Evolutionary conservation across 2,797 vertebrate genomes (phyloP).

Genomic region (Triplophysa yarkandensis): DNA sequence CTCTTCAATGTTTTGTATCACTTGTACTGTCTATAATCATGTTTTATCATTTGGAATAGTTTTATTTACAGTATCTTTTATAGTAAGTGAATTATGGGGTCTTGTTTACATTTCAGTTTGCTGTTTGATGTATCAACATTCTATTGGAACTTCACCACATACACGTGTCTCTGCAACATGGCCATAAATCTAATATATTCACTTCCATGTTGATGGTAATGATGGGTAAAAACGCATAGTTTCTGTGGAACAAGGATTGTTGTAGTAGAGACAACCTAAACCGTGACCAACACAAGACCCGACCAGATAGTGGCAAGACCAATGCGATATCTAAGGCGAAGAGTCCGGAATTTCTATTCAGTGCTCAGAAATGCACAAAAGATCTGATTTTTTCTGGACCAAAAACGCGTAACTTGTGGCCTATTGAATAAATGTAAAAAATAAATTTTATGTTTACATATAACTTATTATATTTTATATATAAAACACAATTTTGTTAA

Average conservation of each 20-base stretch:
- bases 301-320: no score
- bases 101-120: neutral
- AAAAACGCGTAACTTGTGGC: no score
- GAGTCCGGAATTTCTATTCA: no score
- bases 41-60: neutral
- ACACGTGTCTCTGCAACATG: neutral
- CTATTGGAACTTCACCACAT: neutral
- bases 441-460: no score
- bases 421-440: no score
- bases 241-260: neutral
- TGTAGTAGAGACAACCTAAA: no score
- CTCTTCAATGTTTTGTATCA: constrained; percentile 22
- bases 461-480: no score
- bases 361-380: no score
- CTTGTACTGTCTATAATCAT: constrained; percentile 2
- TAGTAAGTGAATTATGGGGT: neutral
- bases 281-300: no score
- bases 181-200: neutral
- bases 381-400: no score
- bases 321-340: no score
- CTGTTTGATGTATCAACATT: neutral
- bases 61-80: neutral
- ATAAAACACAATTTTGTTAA: no score
- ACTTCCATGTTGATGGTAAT: neutral
- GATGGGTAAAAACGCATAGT: neutral